phyloP scores from a whole-genome alignment of 2,888 invertebrate genomes.

The Artemia sinica region DNA sequence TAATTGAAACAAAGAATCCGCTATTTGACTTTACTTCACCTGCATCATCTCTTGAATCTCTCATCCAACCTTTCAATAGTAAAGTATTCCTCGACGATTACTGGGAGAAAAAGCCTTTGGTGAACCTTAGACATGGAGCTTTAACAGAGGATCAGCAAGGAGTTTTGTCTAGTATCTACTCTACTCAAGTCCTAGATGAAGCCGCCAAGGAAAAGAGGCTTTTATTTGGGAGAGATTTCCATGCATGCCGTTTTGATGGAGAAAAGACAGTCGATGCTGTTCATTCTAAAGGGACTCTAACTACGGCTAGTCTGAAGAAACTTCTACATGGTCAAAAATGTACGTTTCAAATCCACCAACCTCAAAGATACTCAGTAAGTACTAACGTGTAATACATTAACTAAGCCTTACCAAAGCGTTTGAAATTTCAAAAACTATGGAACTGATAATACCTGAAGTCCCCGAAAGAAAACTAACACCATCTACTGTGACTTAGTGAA shows the following conservation, averaged over 20 bases:
- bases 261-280: conserved; percentile 20
- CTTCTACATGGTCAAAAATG: conserved; percentile 23
- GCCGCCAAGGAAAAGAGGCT: conserved; percentile 20
- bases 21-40: neutral
- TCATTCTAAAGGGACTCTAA: conserved; percentile 19
- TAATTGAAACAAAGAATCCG: neutral
- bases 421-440: too few relatives aligned
- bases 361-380: conserved; percentile 24
- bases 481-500: too few relatives aligned
- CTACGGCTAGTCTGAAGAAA: conserved; percentile 21
- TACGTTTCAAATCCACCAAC: conserved; percentile 25
- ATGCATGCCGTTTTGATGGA: conserved; percentile 23
- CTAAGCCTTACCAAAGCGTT: too few relatives aligned
- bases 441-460: too few relatives aligned
- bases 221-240: conserved; percentile 22
- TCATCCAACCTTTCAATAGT: conserved; percentile 1
- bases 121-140: neutral
- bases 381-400: neutral
- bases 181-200: conserved; percentile 19
- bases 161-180: conserved; percentile 20
- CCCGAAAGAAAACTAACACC: too few relatives aligned
- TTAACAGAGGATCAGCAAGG: neutral
- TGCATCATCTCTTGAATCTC: neutral
- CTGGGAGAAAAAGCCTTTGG: conserved; percentile 11
- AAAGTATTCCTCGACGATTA: neutral